Evolutionary conservation across 2,888 invertebrate species (phyloP), one percentile per base, ranked within the genome.

Genomic region (Augochlorella aurata): DNA sequence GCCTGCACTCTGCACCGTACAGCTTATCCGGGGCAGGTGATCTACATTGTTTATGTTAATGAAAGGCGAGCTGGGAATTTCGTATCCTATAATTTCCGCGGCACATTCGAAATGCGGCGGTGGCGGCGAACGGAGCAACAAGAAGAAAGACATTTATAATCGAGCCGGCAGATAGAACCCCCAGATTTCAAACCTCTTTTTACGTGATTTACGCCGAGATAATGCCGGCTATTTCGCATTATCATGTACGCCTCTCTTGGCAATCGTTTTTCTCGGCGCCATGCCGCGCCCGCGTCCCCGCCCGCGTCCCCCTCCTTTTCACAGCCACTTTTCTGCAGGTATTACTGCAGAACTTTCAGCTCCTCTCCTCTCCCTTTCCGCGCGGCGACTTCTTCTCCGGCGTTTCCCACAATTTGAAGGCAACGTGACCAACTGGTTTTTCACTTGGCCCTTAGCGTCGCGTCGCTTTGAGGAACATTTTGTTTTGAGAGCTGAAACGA

Each of bases 391-490:
- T 52, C 54, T 58, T 76, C 75, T 73, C 75, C 52, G 45, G 45
- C 38, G 61, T 49, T 29, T 21, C 38, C 45, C 50, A n/a, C 54
- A 58, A 44, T 49, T 50, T n/a, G 49, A 18, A 72, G 47, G 44
- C 47, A 63, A 69, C 68, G 65, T 44, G 68, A 70, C 45, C 45
- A 69, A 66, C 66, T 24, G 45, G 52, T 73, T 76, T 81, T 78
- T 67, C 69, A 66, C 74, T 74, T 65, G 69, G 69, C 52, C 45
- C 76, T 80, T 67, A 82, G 38, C 38, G 38, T 38, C 38, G 38
- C 38, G 77, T 83, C 82, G 76, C 87, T 88, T 87, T 83, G 87
- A 88, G 79, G 80, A 88, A 77, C 74, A 58, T 58, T 58, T 58
- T 58, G 72, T 79, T 74, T 82, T 63, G 52, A 18, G 65, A 38